Evolutionary conservation across 2,797 vertebrate genomes (phyloP), one percentile per base, ranked within the genome.

Genomic region (Eidolon dupreanum): DNA sequence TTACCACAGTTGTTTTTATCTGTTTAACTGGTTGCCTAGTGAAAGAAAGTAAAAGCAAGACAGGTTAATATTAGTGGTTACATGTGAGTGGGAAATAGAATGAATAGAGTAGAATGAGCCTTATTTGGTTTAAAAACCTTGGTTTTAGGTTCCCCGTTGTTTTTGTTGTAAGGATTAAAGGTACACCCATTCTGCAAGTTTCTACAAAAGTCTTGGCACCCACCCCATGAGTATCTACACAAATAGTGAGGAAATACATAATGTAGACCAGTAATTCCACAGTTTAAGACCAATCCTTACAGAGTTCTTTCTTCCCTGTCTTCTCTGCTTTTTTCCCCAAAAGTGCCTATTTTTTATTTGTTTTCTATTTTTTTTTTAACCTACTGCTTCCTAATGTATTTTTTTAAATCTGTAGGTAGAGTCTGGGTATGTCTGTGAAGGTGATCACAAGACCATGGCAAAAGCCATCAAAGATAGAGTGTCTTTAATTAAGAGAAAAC

Each of bases 381-480:
- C 26, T 86, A 22, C 19, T 86, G 87, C 49, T 96, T 84, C 31
- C 68, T 96, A 77, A 95, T 70, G 38, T 2, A 63, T 12, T 5
- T 36, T 93, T 81, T 86, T 94, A 96, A 96, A 98, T 83, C 94
- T 91, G 5, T 98, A 99, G 99, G 99, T 99, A 90, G 99, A 99
- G 95, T 99, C 99, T 88, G 99, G 99, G 78, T 99, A 99, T 92
- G 99, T 99, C 93, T 99, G 99, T 87, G 99, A 99, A 98, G 99
- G 99, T 20, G 99, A 99, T 98, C 99, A 99, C 97, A 99, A 99
- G 99, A 99, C 99, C 57, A 99, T 99, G 99, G 99, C 99, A 73
- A 99, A 99, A 98, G 99, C 99, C 36, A 99, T 99, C 98, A 99
- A 99, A 98, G 99, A 99, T 97, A 99, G 99, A 1, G 99, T 99